These are phyloP conservation scores for Mus spicilegus DNA, from an alignment of 2,113 vertebrate species.

Conservation along the genomic window DNA sequence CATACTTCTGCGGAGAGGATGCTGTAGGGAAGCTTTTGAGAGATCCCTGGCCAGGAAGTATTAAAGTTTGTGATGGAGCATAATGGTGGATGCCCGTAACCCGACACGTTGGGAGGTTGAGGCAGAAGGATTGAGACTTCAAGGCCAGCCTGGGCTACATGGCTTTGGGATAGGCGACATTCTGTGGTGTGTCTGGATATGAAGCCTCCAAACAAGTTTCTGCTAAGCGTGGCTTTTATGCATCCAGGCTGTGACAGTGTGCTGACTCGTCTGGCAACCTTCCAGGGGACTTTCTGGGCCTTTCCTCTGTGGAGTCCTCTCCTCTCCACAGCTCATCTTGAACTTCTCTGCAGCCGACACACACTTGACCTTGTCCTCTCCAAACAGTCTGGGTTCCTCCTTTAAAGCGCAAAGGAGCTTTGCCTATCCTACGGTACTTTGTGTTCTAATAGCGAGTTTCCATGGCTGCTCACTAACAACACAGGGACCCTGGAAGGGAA, in stretches of 20 bases:
- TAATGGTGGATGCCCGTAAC: no score
- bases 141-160: neutral
- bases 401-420: neutral
- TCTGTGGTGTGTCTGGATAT: neutral
- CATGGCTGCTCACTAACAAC: slow-evolving; percentile 7
- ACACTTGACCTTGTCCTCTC: neutral
- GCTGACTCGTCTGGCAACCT: neutral
- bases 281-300: neutral
- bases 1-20: neutral
- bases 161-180: neutral
- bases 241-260: neutral
- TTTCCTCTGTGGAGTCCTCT: neutral
- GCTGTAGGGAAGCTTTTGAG: neutral
- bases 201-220: neutral
- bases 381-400: neutral
- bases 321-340: neutral
- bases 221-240: neutral
- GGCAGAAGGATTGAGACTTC: neutral
- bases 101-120: neutral
- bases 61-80: neutral
- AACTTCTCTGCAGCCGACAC: slow-evolving; percentile 7
- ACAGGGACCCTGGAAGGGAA: slow-evolving; percentile 51
- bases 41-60: neutral
- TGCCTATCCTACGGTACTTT: slow-evolving; percentile 51
- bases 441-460: slow-evolving; percentile 29